Evolutionary conservation across 1,140 invertebrate species (phyloP), one percentile per base, ranked within the genome.

Genomic region (Tetraneura akinire): DNA sequence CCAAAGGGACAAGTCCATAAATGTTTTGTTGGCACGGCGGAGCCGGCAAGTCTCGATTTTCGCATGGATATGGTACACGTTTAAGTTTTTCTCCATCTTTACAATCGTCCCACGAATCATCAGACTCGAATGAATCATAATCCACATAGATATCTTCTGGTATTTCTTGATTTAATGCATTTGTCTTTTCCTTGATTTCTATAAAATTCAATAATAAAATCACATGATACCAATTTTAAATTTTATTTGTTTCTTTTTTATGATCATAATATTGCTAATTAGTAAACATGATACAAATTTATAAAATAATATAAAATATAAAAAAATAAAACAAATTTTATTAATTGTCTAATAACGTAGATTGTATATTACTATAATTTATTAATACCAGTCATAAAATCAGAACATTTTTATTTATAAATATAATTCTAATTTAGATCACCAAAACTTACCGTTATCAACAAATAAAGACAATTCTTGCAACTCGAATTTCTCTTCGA

Each of bases 391-490:
- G 8, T 37, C 8, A 37, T 37, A 37, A 37, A 37, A 37, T 37
- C 32, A 4, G 8, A 37, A 37, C 32, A 37, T 8, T 37, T 37
- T 37, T 37, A 8, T 37, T 37, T 37, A 3, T 37, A 4, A 37
- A 37, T 57, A 57, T 23, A 57, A 57, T 57, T 5, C 23, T 5
- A 23, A 62, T 62, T 62, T 62, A 32, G 57, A 14, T 1, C 26
- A 1, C 9, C 8, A 53, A 14, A 64, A 81, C 82, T 80, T 51
- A 83, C 83, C 83, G 32, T 82, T 82, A 14, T 80, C 80, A 26
- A 83, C 51, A 80, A 70, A 83, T 23, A 82, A 68, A 62, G 73
- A 80, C 11, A 83, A 71, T 80, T 83, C 83, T 74, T 83, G 83
- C 8, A 80, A 80, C 78, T 83, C 83, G 74, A 83, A 82, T 51